These are phyloP conservation scores for Xanthia icteritia DNA, from an alignment of 2,888 invertebrate genomes.

Conservation along the genomic window DNA sequence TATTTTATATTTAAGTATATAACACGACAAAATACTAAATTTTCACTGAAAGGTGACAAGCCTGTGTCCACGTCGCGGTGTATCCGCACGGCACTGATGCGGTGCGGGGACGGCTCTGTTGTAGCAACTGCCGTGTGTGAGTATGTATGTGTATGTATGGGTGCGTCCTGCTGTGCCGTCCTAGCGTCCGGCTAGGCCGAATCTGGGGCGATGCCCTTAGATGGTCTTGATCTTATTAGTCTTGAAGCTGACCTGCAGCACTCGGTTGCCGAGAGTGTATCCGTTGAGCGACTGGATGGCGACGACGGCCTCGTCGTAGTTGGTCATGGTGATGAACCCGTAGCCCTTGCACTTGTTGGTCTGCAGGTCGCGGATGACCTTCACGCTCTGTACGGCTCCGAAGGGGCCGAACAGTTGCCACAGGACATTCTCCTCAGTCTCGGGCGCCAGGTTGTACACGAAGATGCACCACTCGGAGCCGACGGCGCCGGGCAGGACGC, in stretches of 20 bases:
- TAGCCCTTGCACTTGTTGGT: constrained; percentile 98
- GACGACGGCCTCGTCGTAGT: constrained; percentile 97
- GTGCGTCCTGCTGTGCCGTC: constrained; percentile 90
- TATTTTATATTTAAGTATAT: constrained; percentile 61
- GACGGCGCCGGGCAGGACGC: constrained; percentile 94
- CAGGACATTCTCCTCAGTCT: constrained; percentile 98
- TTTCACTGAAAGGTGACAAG: constrained; percentile 65
- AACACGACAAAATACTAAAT: constrained; percentile 68
- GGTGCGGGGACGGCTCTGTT: constrained; percentile 25
- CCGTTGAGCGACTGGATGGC: constrained; percentile 98
- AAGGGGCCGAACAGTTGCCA: constrained; percentile 99
- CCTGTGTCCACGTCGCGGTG: constrained; percentile 55
- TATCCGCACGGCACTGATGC: constrained; percentile 41
- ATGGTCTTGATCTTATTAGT: constrained; percentile 94
- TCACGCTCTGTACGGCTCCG: constrained; percentile 97
- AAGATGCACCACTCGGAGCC: constrained; percentile 97
- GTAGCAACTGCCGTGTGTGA: constrained; percentile 50
- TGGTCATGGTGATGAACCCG: constrained; percentile 98
- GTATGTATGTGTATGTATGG: constrained; percentile 82
- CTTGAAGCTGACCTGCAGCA: constrained; percentile 98
- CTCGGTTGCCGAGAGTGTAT: constrained; percentile 96
- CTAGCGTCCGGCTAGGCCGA: constrained; percentile 87
- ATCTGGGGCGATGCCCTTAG: constrained; percentile 88
- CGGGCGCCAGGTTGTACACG: constrained; percentile 98
- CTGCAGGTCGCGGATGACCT: constrained; percentile 97